Conservation (phyloP, 2,888 invertebrate genomes). For the Rhagium mordax region DNA sequence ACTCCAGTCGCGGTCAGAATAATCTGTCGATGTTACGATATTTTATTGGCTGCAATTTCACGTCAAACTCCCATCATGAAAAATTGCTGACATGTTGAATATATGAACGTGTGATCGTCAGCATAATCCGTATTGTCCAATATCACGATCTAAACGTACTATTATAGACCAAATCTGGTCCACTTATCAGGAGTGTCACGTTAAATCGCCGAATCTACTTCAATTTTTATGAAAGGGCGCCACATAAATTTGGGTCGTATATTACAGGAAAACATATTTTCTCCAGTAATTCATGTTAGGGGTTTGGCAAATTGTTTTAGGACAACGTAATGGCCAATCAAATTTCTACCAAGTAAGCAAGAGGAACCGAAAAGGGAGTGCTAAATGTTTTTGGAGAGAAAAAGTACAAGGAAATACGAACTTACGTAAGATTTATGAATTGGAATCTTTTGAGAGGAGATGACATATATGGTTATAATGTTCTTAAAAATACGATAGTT, state of each 20-base stretch:
- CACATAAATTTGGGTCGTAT: constrained; percentile 5
- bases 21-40: background rate
- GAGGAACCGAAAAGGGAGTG: background rate
- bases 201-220: constrained; percentile 7
- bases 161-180: constrained; percentile 15
- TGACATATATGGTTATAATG: too few relatives aligned
- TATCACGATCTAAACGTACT: constrained; percentile 9
- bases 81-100: constrained; percentile 20
- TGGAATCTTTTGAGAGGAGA: too few relatives aligned
- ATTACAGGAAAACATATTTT: constrained; percentile 21
- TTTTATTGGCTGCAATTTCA: background rate
- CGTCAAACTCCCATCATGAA: constrained; percentile 2
- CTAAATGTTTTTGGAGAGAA: too few relatives aligned
- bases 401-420: too few relatives aligned
- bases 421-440: too few relatives aligned
- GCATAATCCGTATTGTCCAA: constrained; percentile 15
- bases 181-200: constrained; percentile 12
- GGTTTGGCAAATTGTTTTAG: constrained; percentile 17
- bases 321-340: background rate
- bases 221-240: constrained; percentile 21
- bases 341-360: background rate
- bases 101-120: background rate
- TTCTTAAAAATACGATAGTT: too few relatives aligned
- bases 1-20: background rate
- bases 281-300: background rate